Evolutionary conservation across 2,113 vertebrate species (phyloP).

Genomic region (Eublepharis macularius): DNA sequence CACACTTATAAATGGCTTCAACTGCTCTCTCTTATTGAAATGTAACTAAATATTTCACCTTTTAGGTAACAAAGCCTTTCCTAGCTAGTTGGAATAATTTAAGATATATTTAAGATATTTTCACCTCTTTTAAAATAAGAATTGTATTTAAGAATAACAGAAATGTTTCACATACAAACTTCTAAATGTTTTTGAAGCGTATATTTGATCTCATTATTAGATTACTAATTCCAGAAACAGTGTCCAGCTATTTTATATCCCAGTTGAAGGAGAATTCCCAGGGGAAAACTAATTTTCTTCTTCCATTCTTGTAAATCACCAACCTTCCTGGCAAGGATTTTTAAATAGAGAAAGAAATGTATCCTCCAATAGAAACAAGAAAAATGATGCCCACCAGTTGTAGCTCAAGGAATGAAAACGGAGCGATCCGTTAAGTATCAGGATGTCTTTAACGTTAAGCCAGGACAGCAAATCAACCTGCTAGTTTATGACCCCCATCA

Average conservation of each 20-base stretch:
- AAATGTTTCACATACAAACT: background rate
- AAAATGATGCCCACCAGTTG: background rate
- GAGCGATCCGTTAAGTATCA: background rate
- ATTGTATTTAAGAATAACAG: conserved; percentile 11
- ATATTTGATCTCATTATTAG: background rate
- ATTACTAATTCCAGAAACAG: background rate
- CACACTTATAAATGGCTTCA: conserved; percentile 24
- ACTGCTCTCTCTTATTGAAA: background rate
- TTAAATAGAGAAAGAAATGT: background rate
- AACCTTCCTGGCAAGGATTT: background rate
- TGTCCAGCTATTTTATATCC: background rate
- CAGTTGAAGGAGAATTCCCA: background rate
- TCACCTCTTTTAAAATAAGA: background rate
- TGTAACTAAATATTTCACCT: background rate
- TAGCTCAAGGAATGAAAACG: background rate
- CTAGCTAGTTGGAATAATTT: background rate
- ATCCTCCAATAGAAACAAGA: background rate
- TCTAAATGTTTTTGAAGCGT: background rate
- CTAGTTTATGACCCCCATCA: background rate
- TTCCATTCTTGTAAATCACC: background rate
- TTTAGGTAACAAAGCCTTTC: background rate
- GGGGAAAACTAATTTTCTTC: rapidly evolving
- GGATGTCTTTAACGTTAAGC: background rate
- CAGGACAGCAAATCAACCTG: background rate
- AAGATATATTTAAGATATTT: background rate